phyloP scores from a whole-genome alignment of 2,888 invertebrate genomes.

The Polyommatus iphigenia region DNA sequence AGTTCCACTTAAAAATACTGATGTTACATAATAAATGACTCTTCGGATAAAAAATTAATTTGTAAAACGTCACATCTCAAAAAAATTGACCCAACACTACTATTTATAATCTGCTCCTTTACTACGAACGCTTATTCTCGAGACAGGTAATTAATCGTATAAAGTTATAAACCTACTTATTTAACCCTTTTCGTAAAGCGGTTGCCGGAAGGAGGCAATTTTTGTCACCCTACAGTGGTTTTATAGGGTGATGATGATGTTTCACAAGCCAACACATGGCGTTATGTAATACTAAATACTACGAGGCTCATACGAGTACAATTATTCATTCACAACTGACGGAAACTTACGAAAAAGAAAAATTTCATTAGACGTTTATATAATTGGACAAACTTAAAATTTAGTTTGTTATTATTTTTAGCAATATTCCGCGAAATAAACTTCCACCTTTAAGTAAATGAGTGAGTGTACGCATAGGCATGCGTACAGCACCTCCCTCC shows the following conservation, averaged over 20 bases:
- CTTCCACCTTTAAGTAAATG: too few relatives aligned
- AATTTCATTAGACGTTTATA: background rate
- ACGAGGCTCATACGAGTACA: background rate
- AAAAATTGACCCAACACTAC: too few relatives aligned
- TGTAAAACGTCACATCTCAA: too few relatives aligned
- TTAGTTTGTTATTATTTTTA: too few relatives aligned
- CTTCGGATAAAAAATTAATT: too few relatives aligned
- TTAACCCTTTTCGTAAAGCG: background rate
- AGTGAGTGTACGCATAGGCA: too few relatives aligned
- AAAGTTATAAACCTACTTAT: background rate
- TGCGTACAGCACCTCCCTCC: too few relatives aligned
- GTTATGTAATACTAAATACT: constrained; percentile 29
- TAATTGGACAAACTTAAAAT: background rate
- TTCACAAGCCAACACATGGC: constrained; percentile 27
- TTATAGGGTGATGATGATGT: constrained; percentile 23
- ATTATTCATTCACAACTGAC: background rate
- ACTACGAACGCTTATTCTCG: background rate
- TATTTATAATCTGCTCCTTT: background rate
- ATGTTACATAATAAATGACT: too few relatives aligned
- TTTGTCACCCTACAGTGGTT: constrained; percentile 10
- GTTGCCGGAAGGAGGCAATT: background rate
- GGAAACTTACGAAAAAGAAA: background rate
- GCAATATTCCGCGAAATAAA: too few relatives aligned
- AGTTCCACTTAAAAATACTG: too few relatives aligned
- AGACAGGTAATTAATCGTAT: background rate